A percentile compares a stretch with the other conserved stretches of the same genome.
phyloP scores from a whole-genome alignment of 2,113 vertebrate species.

The Leptobrachium leishanense region DNA sequence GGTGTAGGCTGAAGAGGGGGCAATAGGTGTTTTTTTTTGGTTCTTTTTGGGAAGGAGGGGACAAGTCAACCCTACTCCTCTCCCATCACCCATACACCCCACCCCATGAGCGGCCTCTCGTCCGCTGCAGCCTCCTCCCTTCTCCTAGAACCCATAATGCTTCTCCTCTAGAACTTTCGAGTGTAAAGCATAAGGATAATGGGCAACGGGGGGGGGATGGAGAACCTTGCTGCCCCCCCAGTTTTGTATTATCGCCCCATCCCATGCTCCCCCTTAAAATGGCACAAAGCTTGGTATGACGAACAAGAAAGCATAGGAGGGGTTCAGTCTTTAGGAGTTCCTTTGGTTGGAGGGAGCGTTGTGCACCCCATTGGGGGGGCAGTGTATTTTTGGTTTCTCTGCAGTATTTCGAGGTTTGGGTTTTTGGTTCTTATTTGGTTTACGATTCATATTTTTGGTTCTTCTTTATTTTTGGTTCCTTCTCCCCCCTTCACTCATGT shows the following conservation, averaged over 20 bases:
- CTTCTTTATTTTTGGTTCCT: conserved; percentile 38
- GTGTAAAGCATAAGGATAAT: conserved; percentile 54
- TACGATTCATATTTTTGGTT: conserved; percentile 18
- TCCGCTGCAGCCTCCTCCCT: conserved; percentile 46
- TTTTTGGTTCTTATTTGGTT: conserved; percentile 49
- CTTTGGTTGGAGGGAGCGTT: conserved; percentile 33
- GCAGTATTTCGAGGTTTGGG: conserved; percentile 45
- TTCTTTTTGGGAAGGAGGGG: neutral
- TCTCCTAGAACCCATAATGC: conserved; percentile 60
- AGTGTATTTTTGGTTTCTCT: conserved; percentile 52
- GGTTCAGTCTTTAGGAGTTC: conserved; percentile 31
- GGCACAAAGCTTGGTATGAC: conserved; percentile 25
- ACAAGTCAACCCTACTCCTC: neutral
- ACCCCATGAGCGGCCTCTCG: conserved; percentile 33
- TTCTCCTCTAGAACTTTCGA: conserved; percentile 64
- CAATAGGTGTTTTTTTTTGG: neutral
- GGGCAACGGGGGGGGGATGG: conserved; percentile 56
- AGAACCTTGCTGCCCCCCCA: conserved; percentile 54
- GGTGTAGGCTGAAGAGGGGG: conserved; percentile 31
- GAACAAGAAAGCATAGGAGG: conserved; percentile 23
- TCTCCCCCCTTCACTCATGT: conserved; percentile 48
- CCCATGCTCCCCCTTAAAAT: conserved; percentile 59
- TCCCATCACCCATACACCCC: conserved; percentile 7
- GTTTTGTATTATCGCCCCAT: conserved; percentile 58
- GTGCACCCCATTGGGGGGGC: conserved; percentile 25